Percentiles rank a stretch among this genome's conserved stretches.
Conservation (phyloP, 2,113 vertebrate genomes). For the Ictidomys tridecemlineatus region DNA sequence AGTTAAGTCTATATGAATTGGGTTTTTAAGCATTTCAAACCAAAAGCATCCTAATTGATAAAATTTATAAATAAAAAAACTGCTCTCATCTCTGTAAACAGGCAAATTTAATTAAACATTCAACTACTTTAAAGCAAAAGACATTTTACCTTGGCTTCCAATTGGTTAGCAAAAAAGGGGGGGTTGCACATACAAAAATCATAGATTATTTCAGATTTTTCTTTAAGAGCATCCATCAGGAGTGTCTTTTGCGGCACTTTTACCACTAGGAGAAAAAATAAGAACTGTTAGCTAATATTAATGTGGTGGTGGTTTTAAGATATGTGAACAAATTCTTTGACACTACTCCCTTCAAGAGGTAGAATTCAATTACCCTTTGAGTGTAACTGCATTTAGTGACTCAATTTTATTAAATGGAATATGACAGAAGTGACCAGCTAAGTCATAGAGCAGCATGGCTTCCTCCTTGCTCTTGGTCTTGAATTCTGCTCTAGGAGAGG, state of each 20-base stretch:
- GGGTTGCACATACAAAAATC: conserved; percentile 99
- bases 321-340: background rate
- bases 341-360: background rate
- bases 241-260: conserved; percentile 99
- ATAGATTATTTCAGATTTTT: conserved; percentile 96
- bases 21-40: conserved; percentile 28
- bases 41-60: conserved; percentile 14
- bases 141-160: conserved; percentile 94
- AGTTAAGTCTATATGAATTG: background rate
- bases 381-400: background rate
- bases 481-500: background rate
- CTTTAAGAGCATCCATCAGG: conserved; percentile 98
- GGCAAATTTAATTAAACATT: conserved; percentile 13
- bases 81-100: conserved; percentile 49
- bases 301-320: conserved; percentile 41
- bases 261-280: conserved; percentile 90
- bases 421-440: background rate
- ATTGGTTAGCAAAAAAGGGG: conserved; percentile 98
- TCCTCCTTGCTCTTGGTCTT: background rate
- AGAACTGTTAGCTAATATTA: conserved; percentile 34
- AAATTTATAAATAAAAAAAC: conserved; percentile 46
- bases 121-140: conserved; percentile 65
- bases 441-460: background rate
- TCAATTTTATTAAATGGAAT: background rate
- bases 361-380: background rate